Evolutionary conservation across 2,888 invertebrate species (phyloP).

Genomic region (Hemaris fuciformis): DNA sequence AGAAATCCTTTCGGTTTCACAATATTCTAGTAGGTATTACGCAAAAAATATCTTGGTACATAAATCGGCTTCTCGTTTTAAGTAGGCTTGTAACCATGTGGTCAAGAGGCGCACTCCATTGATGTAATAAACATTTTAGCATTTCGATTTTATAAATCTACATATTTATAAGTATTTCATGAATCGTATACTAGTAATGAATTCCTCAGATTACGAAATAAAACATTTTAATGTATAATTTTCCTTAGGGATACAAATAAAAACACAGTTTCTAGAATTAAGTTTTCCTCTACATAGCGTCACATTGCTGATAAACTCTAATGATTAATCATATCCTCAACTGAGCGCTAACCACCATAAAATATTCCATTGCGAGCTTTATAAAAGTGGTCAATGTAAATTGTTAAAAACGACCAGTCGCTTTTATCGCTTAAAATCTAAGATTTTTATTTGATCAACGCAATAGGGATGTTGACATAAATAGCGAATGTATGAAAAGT

Average conservation of each 20-base stretch:
- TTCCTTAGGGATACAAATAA: neutral
- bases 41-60: too few relatives aligned
- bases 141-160: too few relatives aligned
- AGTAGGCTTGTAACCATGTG: too few relatives aligned
- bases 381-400: neutral
- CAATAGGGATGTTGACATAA: too few relatives aligned
- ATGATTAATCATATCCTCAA: constrained; percentile 4
- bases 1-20: too few relatives aligned
- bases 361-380: neutral
- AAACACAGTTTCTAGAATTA: neutral
- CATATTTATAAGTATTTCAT: too few relatives aligned
- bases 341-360: neutral
- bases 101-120: too few relatives aligned
- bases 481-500: too few relatives aligned
- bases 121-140: too few relatives aligned
- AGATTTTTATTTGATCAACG: neutral
- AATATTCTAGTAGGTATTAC: too few relatives aligned
- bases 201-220: neutral
- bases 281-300: neutral
- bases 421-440: neutral
- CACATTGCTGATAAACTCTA: neutral
- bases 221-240: neutral
- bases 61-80: too few relatives aligned
- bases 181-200: too few relatives aligned
- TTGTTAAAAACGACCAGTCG: neutral